phyloP scores from a whole-genome alignment of 2,113 vertebrate species.

The Noturus placidus region DNA sequence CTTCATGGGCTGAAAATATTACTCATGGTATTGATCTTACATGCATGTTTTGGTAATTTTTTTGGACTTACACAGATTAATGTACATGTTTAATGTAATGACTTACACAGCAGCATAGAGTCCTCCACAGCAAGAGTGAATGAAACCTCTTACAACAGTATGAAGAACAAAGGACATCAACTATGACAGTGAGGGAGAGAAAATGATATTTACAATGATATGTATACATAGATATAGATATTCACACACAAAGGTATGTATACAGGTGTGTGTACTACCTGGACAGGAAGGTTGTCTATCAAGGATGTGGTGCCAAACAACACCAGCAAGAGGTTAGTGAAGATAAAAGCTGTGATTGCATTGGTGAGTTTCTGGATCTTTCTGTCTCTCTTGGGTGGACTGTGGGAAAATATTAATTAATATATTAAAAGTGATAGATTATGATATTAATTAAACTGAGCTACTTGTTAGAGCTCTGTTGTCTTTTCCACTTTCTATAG shows the following conservation, averaged over 20 bases:
- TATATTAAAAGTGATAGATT: background rate
- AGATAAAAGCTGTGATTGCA: constrained; percentile 78
- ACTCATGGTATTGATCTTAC: background rate
- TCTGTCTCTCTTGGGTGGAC: constrained; percentile 66
- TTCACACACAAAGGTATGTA: too few relatives aligned
- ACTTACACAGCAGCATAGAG: constrained; percentile 84
- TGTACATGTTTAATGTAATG: background rate
- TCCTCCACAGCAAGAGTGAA: constrained; percentile 85
- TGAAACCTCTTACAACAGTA: constrained; percentile 83
- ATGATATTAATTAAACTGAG: background rate
- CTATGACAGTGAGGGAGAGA: constrained; percentile 58
- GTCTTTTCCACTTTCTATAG: background rate
- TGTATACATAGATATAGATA: background rate
- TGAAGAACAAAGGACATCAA: constrained; percentile 80
- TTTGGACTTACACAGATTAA: too few relatives aligned
- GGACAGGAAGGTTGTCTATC: constrained; percentile 76
- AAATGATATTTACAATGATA: background rate
- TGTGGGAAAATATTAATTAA: constrained; percentile 34
- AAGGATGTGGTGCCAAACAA: constrained; percentile 79
- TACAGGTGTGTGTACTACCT: constrained; percentile 66
- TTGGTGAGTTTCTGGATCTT: constrained; percentile 86
- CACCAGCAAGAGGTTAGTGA: constrained; percentile 82
- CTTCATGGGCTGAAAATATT: background rate
- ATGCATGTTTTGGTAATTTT: background rate
- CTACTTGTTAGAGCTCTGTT: background rate